Evolutionary conservation across 2,888 invertebrate species (phyloP), one percentile per base, ranked within the genome.

Genomic region (Apodemia zela): DNA sequence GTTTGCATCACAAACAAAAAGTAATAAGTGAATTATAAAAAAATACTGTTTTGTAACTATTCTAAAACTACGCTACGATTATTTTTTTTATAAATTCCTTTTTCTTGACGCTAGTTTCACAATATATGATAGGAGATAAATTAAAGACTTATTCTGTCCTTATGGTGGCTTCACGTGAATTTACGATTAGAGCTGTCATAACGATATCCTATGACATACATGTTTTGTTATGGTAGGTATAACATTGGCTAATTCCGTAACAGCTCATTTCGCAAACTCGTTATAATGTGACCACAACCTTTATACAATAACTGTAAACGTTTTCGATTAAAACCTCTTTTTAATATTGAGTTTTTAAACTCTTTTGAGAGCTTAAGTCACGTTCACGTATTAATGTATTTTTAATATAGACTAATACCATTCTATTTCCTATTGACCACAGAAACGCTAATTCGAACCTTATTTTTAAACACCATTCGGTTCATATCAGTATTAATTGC

Each of bases 61-160:
- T 54, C 67, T 67, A 67, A 60, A 33, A 62, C 64, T 66, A 66
- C 47, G n/a, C 35, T 58, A 62, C 60, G 57, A 60, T 35, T 42
- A 42, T 42, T 42, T 42, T 4, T 42, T 15, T 67, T 71, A 78
- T 59, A 61, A 63, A 59, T 61, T 64, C 83, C 79, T 76, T 81
- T 78, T 51, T 42, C 25, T 74, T 75, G 68, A 80, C 80, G 79
- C 79, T 73, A 79, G 68, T 76, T 69, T 69, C 71, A 75, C 72
- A n/a, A n/a, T n/a, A 72, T 64, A 71, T 75, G 72, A 71, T 72
- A 69, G 64, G 66, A 72, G 69, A 74, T 73, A 42, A 33, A 73
- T 70, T 73, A 77, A 72, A 72, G 73, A 74, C 69, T 77, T 82
- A 78, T 72, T 68, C 66, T 68, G 72, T 45, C 45, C 58, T 35